These are phyloP conservation scores for Drosophila insularis DNA, from an alignment of 1,140 invertebrate species.

Conservation along the genomic window DNA sequence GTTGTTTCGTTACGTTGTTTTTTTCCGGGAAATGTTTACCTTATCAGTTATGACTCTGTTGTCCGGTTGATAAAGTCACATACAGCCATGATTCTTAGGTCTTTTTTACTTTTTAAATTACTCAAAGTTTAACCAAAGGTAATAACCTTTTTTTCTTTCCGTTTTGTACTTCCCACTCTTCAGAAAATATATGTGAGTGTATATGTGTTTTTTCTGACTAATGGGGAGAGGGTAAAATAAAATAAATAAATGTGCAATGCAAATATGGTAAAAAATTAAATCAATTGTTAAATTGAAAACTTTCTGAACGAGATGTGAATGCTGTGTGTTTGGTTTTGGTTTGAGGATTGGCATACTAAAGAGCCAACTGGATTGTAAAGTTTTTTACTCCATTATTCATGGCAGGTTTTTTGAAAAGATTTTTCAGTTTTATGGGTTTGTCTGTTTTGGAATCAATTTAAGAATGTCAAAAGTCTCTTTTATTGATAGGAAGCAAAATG, in stretches of 20 bases:
- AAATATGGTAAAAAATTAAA: slow-evolving; percentile 35
- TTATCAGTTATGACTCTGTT: slow-evolving; percentile 48
- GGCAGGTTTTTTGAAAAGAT: neutral
- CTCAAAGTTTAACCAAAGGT: slow-evolving; percentile 23
- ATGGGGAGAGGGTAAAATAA: neutral
- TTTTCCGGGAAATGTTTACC: slow-evolving; percentile 49
- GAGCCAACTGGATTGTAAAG: neutral
- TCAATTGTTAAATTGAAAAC: slow-evolving; percentile 1
- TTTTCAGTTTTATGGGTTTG: neutral
- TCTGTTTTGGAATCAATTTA: neutral
- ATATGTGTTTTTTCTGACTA: neutral
- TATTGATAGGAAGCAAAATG: neutral
- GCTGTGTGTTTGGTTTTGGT: no score
- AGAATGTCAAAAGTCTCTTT: neutral
- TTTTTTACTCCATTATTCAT: slow-evolving; percentile 15
- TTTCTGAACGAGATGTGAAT: neutral
- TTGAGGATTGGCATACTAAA: neutral
- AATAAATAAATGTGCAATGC: neutral
- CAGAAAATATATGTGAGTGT: neutral
- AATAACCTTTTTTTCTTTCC: slow-evolving; percentile 24
- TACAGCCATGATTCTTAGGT: slow-evolving; percentile 37
- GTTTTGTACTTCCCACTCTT: neutral
- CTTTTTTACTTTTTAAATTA: slow-evolving; percentile 58
- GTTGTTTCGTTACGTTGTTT: neutral
- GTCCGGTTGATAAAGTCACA: slow-evolving; percentile 27